These are phyloP conservation scores for Anarsia innoxiella DNA, from an alignment of 2,888 invertebrate genomes.

Conservation along the genomic window DNA sequence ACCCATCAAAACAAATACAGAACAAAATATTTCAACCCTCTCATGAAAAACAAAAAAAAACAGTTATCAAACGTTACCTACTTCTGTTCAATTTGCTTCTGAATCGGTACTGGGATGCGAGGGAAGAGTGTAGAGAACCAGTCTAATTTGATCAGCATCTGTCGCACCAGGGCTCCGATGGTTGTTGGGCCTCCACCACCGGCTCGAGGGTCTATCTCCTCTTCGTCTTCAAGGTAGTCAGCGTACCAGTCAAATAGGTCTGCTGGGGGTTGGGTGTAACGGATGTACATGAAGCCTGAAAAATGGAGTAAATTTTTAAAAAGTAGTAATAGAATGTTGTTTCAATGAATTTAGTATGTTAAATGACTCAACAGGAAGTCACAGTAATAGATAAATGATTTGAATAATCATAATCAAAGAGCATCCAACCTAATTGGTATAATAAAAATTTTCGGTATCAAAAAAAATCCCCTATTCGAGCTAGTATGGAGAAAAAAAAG, in stretches of 20 bases:
- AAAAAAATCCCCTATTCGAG: too few species aligned
- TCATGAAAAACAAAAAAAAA: not conserved
- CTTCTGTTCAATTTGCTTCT: slow-evolving; percentile 91
- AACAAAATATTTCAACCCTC: too few species aligned
- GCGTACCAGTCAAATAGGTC: slow-evolving; percentile 98
- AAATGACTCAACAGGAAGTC: too few species aligned
- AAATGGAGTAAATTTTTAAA: too few species aligned
- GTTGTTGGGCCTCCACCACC: slow-evolving; percentile 95
- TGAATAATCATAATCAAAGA: too few species aligned
- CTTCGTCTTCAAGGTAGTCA: slow-evolving; percentile 95
- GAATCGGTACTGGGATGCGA: slow-evolving; percentile 97
- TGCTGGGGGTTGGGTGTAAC: slow-evolving; percentile 97
- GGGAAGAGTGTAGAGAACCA: slow-evolving; percentile 99
- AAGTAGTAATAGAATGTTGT: too few species aligned
- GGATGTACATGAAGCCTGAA: slow-evolving; percentile 85
- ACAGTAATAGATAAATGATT: too few species aligned
- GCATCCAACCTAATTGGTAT: too few species aligned
- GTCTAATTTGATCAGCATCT: slow-evolving; percentile 95
- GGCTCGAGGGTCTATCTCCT: slow-evolving; percentile 98
- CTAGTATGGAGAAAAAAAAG: too few species aligned
- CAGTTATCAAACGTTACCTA: slow-evolving; percentile 33
- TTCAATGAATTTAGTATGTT: too few species aligned
- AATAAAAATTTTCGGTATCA: too few species aligned
- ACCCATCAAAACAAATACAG: too few species aligned
- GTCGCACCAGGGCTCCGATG: slow-evolving; percentile 93